phyloP scores from a whole-genome alignment of 2,797 vertebrate species.

The Oreonectes daqikongensis region DNA sequence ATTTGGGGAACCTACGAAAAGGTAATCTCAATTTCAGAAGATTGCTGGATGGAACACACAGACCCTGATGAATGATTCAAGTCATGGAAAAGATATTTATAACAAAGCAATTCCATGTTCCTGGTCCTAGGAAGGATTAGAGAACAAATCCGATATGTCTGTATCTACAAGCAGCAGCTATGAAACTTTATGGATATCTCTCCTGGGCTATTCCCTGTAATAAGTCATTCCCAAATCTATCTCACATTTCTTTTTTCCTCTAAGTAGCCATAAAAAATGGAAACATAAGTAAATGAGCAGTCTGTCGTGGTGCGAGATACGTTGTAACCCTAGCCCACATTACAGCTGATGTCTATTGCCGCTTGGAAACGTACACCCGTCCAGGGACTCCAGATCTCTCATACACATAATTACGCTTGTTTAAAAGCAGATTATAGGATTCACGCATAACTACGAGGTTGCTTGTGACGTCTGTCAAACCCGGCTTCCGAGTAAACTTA shows the following conservation, averaged over 20 bases:
- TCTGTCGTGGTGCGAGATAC: background rate
- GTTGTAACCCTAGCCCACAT: constrained; percentile 2
- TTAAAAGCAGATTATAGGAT: constrained; percentile 54
- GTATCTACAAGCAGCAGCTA: constrained; percentile 24
- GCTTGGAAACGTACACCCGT: constrained; percentile 41
- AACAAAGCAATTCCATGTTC: constrained; percentile 44
- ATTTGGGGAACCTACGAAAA: constrained; percentile 25
- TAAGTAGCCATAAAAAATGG: too few species aligned
- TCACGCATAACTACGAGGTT: constrained; percentile 45
- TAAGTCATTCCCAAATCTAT: constrained; percentile 41
- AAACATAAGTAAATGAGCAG: too few species aligned
- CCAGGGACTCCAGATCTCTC: constrained; percentile 17
- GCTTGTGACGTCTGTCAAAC: constrained; percentile 46
- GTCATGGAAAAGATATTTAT: constrained; percentile 47
- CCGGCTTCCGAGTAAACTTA: constrained; percentile 40
- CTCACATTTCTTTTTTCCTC: constrained; percentile 31
- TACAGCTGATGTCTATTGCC: constrained; percentile 35
- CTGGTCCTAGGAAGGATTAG: constrained; percentile 38
- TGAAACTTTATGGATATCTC: constrained; percentile 42
- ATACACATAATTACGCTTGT: constrained; percentile 49
- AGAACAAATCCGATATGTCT: constrained; percentile 37
- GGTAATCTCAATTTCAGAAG: constrained; percentile 35
- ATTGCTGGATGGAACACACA: constrained; percentile 35
- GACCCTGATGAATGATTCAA: constrained; percentile 40
- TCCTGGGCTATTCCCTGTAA: constrained; percentile 21